A percentile compares a stretch with the other conserved stretches of the same genome.
These are phyloP conservation scores for Brachionus angularis DNA, from an alignment of 1,140 invertebrate genomes.

Conservation along the genomic window DNA sequence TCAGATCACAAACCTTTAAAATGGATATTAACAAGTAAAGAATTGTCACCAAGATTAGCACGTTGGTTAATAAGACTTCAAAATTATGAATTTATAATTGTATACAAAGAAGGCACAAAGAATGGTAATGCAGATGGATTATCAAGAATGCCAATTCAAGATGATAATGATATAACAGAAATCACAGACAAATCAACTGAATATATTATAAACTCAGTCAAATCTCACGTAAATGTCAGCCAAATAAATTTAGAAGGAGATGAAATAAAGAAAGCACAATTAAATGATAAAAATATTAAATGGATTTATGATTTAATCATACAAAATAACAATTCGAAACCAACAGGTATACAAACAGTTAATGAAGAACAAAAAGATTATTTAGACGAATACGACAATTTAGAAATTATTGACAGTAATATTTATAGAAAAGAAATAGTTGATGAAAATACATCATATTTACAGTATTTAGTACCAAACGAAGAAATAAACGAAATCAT, in stretches of 20 bases:
- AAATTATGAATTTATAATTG: neutral
- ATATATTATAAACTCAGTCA: too few species aligned
- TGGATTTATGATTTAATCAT: too few species aligned
- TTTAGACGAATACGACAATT: too few species aligned
- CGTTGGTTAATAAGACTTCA: neutral
- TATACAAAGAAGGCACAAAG: neutral
- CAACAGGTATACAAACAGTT: too few species aligned
- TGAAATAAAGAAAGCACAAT: too few species aligned
- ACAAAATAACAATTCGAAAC: too few species aligned
- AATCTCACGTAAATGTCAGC: too few species aligned
- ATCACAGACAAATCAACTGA: too few species aligned
- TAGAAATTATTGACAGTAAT: neutral
- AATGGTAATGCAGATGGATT: constrained; percentile 37
- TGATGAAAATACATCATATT: neutral
- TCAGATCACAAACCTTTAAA: constrained; percentile 60
- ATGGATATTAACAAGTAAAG: constrained; percentile 49
- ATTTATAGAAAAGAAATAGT: neutral
- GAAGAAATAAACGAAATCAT: neutral
- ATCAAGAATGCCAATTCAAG: constrained; percentile 38
- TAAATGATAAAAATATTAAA: too few species aligned
- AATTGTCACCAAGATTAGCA: neutral
- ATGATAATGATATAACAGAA: too few species aligned
- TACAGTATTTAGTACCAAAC: neutral
- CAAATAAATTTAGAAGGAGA: too few species aligned
- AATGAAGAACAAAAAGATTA: too few species aligned